Percentiles rank a stretch among this genome's conserved stretches.
Evolutionary conservation across 1,140 invertebrate genomes (phyloP).

Genomic region (Leptinotarsa undecemlineata): DNA sequence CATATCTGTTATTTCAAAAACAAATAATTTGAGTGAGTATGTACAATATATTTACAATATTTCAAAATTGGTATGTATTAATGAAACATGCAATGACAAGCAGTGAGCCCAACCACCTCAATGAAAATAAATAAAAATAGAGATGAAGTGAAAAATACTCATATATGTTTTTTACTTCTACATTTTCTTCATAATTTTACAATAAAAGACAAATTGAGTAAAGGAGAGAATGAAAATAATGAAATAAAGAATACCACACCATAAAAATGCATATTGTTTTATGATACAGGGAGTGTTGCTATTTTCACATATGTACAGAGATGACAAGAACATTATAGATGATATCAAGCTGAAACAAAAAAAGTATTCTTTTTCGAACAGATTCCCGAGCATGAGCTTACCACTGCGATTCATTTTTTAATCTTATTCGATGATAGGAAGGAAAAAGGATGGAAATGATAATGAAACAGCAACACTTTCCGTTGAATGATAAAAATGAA

Average conservation of each 20-base stretch:
- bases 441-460: slow-evolving; percentile 31
- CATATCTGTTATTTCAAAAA: slow-evolving; percentile 55
- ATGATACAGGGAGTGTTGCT: slow-evolving; percentile 45
- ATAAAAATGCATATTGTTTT: background rate
- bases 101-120: slow-evolving; percentile 15
- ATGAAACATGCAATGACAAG: slow-evolving; percentile 36
- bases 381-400: background rate
- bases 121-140: too few relatives aligned
- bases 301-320: slow-evolving; percentile 49
- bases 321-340: slow-evolving; percentile 46
- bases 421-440: slow-evolving; percentile 27
- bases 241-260: background rate
- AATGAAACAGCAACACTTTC: slow-evolving; percentile 53
- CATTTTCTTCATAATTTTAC: background rate
- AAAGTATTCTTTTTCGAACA: slow-evolving; percentile 30
- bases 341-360: slow-evolving; percentile 44
- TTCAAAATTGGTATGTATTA: slow-evolving; percentile 31
- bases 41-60: slow-evolving; percentile 30
- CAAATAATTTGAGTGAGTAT: slow-evolving; percentile 46
- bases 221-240: too few relatives aligned
- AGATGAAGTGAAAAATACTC: slow-evolving; percentile 2
- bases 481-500: slow-evolving; percentile 15
- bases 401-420: slow-evolving; percentile 21
- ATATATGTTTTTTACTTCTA: slow-evolving; percentile 8
- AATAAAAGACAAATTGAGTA: too few relatives aligned